A percentile compares a stretch with the other conserved stretches of the same genome.
Evolutionary conservation across 1,140 invertebrate species (phyloP).

Genomic region (Odontomachus brunneus): DNA sequence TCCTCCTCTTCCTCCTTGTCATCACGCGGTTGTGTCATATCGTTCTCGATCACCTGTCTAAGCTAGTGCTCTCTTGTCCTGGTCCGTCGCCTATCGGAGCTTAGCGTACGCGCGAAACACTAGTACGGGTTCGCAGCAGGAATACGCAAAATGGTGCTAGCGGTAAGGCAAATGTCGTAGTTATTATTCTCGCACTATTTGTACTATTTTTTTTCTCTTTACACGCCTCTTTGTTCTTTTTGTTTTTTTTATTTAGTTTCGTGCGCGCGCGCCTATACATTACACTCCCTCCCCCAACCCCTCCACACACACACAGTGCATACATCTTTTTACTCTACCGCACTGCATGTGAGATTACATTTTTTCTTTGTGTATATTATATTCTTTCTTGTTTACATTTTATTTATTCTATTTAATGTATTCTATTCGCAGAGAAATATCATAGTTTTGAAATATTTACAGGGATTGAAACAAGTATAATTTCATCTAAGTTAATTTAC

Average conservation of each 20-base stretch:
- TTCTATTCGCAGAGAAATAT: background rate
- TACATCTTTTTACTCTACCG: too few relatives aligned
- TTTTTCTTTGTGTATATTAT: background rate
- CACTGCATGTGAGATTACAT: slow-evolving; percentile 23
- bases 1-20: background rate
- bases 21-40: background rate
- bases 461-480: slow-evolving; percentile 37
- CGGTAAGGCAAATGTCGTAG: slow-evolving; percentile 73
- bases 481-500: slow-evolving; percentile 8
- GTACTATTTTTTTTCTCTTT: background rate
- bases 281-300: background rate
- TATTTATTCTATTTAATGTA: background rate
- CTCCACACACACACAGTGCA: background rate
- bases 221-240: background rate
- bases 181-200: slow-evolving; percentile 36
- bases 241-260: background rate
- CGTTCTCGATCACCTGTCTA: slow-evolving; percentile 23
- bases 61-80: slow-evolving; percentile 21
- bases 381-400: background rate
- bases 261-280: background rate
- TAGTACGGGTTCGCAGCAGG: slow-evolving; percentile 70
- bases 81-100: slow-evolving; percentile 38
- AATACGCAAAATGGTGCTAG: slow-evolving; percentile 76
- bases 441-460: background rate
- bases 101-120: slow-evolving; percentile 58